phyloP scores from a whole-genome alignment of 2,888 invertebrate genomes.

The Diogma glabrata region DNA sequence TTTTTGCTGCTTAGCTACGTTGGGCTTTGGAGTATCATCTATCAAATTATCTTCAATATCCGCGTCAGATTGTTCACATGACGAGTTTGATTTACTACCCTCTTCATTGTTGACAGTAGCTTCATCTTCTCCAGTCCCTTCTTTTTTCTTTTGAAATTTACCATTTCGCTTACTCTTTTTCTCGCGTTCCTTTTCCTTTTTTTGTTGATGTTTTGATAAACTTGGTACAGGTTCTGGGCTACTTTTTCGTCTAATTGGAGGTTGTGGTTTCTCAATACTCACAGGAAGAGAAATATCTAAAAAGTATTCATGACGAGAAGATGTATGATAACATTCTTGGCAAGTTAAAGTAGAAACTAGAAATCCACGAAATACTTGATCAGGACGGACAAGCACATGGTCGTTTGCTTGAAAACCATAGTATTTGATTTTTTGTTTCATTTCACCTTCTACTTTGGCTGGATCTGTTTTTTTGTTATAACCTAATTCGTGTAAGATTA shows the following conservation, averaged over 20 bases:
- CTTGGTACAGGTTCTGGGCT: slow-evolving; percentile 29
- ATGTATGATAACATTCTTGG: slow-evolving; percentile 76
- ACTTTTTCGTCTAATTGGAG: slow-evolving; percentile 46
- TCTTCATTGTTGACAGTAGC: slow-evolving; percentile 20
- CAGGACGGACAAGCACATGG: slow-evolving; percentile 58
- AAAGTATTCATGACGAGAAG: slow-evolving; percentile 83
- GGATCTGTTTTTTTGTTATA: slow-evolving; percentile 61
- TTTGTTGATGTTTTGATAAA: slow-evolving; percentile 45
- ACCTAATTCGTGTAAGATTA: slow-evolving; percentile 67
- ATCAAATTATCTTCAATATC: slow-evolving; percentile 71
- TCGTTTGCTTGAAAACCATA: slow-evolving; percentile 73
- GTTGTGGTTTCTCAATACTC: slow-evolving; percentile 58
- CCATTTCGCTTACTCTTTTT: slow-evolving; percentile 36
- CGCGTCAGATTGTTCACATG: slow-evolving; percentile 64
- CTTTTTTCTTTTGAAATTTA: slow-evolving; percentile 28
- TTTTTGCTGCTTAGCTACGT: neutral
- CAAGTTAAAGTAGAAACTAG: slow-evolving; percentile 83
- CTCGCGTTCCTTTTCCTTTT: slow-evolving; percentile 44
- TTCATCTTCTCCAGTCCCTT: slow-evolving; percentile 4
- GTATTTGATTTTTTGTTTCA: slow-evolving; percentile 66
- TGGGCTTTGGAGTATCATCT: slow-evolving; percentile 34
- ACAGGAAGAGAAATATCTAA: slow-evolving; percentile 91
- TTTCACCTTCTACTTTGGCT: slow-evolving; percentile 61
- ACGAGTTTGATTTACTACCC: slow-evolving; percentile 32
- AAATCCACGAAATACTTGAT: slow-evolving; percentile 88